These are phyloP conservation scores for Chamaea fasciata DNA, from an alignment of 2,113 vertebrate genomes.

Conservation along the genomic window DNA sequence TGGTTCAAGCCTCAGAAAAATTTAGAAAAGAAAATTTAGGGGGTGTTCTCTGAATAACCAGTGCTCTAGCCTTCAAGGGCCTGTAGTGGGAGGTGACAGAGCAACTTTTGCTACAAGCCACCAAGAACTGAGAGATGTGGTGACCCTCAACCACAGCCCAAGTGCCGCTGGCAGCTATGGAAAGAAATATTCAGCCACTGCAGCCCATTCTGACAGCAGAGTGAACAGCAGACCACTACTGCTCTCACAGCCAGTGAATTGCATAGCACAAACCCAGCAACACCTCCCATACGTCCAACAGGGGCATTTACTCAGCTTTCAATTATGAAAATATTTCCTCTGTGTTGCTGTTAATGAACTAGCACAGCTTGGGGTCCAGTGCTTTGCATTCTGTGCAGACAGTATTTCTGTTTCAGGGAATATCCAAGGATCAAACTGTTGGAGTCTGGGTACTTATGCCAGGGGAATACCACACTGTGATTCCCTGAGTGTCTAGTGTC, in stretches of 20 bases:
- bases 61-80: not conserved
- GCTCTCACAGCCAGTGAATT: not conserved
- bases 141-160: not conserved
- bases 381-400: not conserved
- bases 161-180: not conserved
- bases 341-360: not conserved
- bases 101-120: not conserved
- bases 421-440: not conserved
- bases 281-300: fast-evolving
- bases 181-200: not conserved
- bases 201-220: not conserved
- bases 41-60: not conserved
- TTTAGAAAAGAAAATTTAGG: not conserved
- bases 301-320: not conserved
- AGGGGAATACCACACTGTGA: not conserved
- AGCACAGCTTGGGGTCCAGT: not conserved
- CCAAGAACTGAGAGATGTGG: not conserved
- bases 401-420: not conserved
- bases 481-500: not conserved
- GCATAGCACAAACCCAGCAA: not conserved
- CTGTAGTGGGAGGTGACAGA: not conserved
- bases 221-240: not conserved
- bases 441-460: not conserved
- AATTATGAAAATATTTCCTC: not conserved
- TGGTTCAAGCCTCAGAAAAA: not conserved